These are phyloP conservation scores for Synanthedon formicaeformis DNA, from an alignment of 2,888 invertebrate genomes.

Conservation along the genomic window DNA sequence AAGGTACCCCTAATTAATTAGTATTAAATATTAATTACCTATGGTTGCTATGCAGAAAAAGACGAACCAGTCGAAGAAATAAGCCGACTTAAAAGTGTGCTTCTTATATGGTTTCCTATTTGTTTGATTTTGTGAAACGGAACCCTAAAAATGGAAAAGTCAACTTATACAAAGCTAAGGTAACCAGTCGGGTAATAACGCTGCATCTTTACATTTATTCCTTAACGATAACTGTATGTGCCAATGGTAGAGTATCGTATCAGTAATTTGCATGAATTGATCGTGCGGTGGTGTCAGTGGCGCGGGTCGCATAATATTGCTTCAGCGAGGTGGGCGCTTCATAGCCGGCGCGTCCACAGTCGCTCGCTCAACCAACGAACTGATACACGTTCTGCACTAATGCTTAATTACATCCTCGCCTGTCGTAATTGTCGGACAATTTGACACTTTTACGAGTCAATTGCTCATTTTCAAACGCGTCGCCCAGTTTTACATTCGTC, in stretches of 20 bases:
- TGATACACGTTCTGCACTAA: slow-evolving; percentile 58
- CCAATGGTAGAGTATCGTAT: slow-evolving; percentile 42
- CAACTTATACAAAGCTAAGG: no score
- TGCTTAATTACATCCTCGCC: slow-evolving; percentile 59
- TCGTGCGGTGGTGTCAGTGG: slow-evolving; percentile 43
- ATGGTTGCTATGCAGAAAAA: no score
- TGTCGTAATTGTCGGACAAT: slow-evolving; percentile 46
- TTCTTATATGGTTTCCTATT: no score
- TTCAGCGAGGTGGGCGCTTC: slow-evolving; percentile 1
- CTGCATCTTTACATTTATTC: no score
- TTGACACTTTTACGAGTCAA: slow-evolving; percentile 32
- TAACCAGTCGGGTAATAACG: no score
- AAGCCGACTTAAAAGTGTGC: no score
- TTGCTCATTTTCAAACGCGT: slow-evolving; percentile 33
- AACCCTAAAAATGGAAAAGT: no score
- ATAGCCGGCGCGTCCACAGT: slow-evolving; percentile 39
- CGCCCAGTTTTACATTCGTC: slow-evolving; percentile 23
- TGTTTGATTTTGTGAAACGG: no score
- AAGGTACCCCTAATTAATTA: no score
- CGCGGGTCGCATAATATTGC: slow-evolving; percentile 16
- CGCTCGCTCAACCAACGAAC: slow-evolving; percentile 61
- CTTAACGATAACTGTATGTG: no score
- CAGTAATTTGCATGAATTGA: slow-evolving; percentile 67
- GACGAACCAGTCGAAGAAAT: no score
- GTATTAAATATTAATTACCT: no score